Base-by-base conservation (phyloP, 2,888 invertebrate species). In the Meloe dianella region DNA sequence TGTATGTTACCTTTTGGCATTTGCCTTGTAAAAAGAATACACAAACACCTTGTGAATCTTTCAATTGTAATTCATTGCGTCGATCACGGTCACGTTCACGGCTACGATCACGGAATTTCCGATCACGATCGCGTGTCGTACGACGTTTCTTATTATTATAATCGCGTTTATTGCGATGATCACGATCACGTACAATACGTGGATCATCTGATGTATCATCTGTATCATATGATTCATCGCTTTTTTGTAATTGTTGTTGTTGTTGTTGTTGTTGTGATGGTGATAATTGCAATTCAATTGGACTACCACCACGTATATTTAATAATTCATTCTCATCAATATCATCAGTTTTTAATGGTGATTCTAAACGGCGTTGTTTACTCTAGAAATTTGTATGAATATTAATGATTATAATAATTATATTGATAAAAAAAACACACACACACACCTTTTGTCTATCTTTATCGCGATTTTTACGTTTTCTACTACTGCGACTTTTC, bases 1-100 rank as follows among this genome's bases (percentile, higher is more conserved):
- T n/a, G n/a, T n/a, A n/a, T n/a, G n/a, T n/a, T 57, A 87, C 86
- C 81, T 90, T 90, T 77, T 91, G 91, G 82, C 96, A 96, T 84
- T 94, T 95, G 65, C 95, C 96, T 84, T 95, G 95, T 88, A 94
- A 89, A 81, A 89, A 95, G 85, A 92, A 95, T 73, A 92, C 88
- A 81, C 96, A 96, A 70, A 94, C 89, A 20, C 89, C 89, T 68
- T 91, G 91, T 7, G 89, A 86, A 79, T 90, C 90, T 81, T 90
- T 90, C 80, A 86, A 84, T 17, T 87, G 87, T 70, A 51, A 51
- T 69, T 78, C 73, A 72, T 74, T 63, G 63, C 71, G 62, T 65
- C 81, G 68, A 86, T 87, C 74, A 85, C 85, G 73, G 85, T 87
- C 73, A 86, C 85, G 73, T 85, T 87, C 73, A 86, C 84, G 81